Evolutionary conservation across 2,888 invertebrate species (phyloP).

Genomic region (Rosalia funebris): DNA sequence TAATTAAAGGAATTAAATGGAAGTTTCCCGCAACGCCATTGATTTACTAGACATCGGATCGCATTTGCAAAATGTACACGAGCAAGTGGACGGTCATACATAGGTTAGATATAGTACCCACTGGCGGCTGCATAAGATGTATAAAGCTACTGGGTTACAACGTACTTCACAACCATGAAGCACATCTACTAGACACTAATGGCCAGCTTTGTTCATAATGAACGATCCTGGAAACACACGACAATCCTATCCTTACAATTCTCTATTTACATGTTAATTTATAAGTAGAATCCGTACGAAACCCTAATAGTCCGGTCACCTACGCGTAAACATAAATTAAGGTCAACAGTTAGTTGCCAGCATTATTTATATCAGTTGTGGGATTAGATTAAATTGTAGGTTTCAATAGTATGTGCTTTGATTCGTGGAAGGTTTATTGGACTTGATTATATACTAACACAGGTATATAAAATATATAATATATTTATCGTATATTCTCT

Average conservation of each 20-base stretch:
- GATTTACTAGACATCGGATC: too few relatives aligned
- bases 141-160: constrained; percentile 29
- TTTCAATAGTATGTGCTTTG: background rate
- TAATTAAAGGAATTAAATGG: too few relatives aligned
- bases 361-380: background rate
- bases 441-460: background rate
- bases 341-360: background rate
- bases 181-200: constrained; percentile 29
- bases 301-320: constrained; percentile 17
- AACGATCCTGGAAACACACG: constrained; percentile 27
- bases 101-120: constrained; percentile 27
- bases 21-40: too few relatives aligned
- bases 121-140: constrained; percentile 27
- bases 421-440: background rate
- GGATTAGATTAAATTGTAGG: background rate
- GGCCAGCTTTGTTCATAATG: constrained; percentile 31
- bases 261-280: constrained; percentile 31
- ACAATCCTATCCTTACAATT: constrained; percentile 26
- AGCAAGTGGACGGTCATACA: constrained; percentile 24
- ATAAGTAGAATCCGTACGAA: constrained; percentile 25
- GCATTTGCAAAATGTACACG: constrained; percentile 30
- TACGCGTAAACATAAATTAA: background rate
- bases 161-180: constrained; percentile 32
- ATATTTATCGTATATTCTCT: too few relatives aligned
- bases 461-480: too few relatives aligned